Evolutionary conservation across 2,888 invertebrate species (phyloP), one percentile per base, ranked within the genome.

Genomic region (Falcaria lacertinaria): DNA sequence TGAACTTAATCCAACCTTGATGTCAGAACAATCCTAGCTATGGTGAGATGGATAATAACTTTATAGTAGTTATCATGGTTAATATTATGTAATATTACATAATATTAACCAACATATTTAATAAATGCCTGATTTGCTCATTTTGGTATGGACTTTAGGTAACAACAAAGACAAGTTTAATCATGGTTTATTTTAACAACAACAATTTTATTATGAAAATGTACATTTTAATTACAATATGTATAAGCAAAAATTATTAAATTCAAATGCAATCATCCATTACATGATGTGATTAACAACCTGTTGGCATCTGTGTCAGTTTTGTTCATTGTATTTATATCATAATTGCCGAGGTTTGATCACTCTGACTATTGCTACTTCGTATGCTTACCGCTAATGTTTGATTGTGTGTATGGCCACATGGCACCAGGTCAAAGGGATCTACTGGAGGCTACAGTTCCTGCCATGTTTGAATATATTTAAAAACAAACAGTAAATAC

Each of bases 141-240:
- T n/a, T n/a, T n/a, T n/a, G n/a, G n/a, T n/a, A n/a, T n/a, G n/a
- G n/a, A n/a, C n/a, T n/a, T n/a, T n/a, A n/a, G n/a, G n/a, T n/a
- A n/a, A n/a, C n/a, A n/a, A n/a, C n/a, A n/a, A n/a, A n/a, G 33
- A 39, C 36, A 33, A 33, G 58, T 55, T 67, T 52, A 64, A 69
- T 60, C 57, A 69, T 65, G 66, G 84, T 85, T 87, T 85, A 84
- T 83, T 85, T 69, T 72, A 85, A 86, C 82, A 86, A 85, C 84
- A 88, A 87, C 84, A 85, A 82, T 74, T 64, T 72, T 76, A 78
- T 75, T 77, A 82, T 80, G 84, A 84, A 81, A 85, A 86, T 86
- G 77, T 87, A 86, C 80, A 85, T 72, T 81, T 71, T 68, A 77
- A 74, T 83, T 83, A 81, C 67, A 74, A 70, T 79, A 76, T 70